These are phyloP conservation scores for Podarcis muralis DNA, from an alignment of 2,113 vertebrate species.

Conservation along the genomic window DNA sequence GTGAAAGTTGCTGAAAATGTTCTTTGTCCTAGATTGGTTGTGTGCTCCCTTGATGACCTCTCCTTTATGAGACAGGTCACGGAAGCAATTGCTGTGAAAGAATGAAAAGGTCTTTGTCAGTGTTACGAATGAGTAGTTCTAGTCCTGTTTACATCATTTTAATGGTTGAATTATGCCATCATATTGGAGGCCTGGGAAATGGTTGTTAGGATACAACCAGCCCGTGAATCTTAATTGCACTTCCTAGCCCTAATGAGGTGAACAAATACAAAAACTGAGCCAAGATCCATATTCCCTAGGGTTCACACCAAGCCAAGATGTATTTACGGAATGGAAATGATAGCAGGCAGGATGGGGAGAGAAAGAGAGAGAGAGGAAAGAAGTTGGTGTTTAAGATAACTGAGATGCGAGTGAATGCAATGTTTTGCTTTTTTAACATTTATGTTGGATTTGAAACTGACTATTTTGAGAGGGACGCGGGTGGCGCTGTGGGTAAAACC, in stretches of 20 bases:
- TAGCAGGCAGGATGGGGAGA: too few relatives aligned
- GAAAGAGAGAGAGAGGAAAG: neutral
- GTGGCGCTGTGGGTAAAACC: too few relatives aligned
- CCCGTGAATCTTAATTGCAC: neutral
- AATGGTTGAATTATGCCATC: neutral
- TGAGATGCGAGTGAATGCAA: neutral
- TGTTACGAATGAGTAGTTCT: neutral
- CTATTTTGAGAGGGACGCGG: neutral
- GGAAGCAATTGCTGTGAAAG: neutral
- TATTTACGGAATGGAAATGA: neutral
- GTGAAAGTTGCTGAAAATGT: neutral
- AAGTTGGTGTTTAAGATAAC: neutral
- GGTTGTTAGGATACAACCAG: neutral
- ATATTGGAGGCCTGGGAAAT: neutral
- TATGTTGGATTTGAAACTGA: neutral
- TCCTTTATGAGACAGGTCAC: neutral
- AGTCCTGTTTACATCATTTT: neutral
- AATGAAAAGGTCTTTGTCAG: neutral
- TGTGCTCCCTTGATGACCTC: neutral
- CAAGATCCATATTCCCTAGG: neutral
- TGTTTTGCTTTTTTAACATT: neutral
- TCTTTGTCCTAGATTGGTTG: neutral
- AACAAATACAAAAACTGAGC: neutral
- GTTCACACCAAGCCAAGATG: neutral
- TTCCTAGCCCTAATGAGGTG: slow-evolving; percentile 17